Base-by-base conservation (phyloP, 2,888 invertebrate species). In the Amphipyra tragopoginis region DNA sequence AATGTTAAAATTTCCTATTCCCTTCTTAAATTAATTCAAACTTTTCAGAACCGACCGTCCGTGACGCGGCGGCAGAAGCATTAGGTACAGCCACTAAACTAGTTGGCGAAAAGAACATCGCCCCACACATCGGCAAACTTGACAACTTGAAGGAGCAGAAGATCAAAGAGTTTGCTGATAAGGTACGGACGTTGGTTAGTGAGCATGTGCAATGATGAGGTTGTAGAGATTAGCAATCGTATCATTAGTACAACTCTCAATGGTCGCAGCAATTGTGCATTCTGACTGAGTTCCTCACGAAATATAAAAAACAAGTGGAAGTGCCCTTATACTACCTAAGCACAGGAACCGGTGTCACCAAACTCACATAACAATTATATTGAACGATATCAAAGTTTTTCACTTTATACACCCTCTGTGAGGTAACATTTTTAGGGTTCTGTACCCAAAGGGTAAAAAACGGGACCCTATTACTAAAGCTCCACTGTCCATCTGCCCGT, bases 51-150 rank as follows among this genome's bases (percentile, higher is more conserved):
- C 98, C 98, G 0, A 96, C 96, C 1, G 99, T 99, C 0, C 95
- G 99, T 80, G 99, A 99, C 86, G 97, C 97, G 60, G 97, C 99
- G 0, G 98, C 98, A 0, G 98, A 98, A 86, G 99, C 99, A 0
- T 90, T 99, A 13, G 99, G 99, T 9, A 99, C 98, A 0, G 96
- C 98, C 0, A 97, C 98, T 95, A 99, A 99, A 90, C 96, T 99
- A 5, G 97, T 99, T 10, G 98, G 99, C 1, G 99, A 99, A 84
- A 99, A 98, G 90, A 96, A 97, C 40, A 96, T 99, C 61, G 96
- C 96, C 47, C 97, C 98, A 0, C 98, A 98, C 86, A 95, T 99
- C 21, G 96, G 96, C 0, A 99, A 99, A 86, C 90, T 99, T 0
- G 99, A 99, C 86, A 96, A 96, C 43, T 92, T 99, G 34, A 99